phyloP scores from a whole-genome alignment of 2,113 vertebrate genomes.

The Urocynchramus pylzowi region DNA sequence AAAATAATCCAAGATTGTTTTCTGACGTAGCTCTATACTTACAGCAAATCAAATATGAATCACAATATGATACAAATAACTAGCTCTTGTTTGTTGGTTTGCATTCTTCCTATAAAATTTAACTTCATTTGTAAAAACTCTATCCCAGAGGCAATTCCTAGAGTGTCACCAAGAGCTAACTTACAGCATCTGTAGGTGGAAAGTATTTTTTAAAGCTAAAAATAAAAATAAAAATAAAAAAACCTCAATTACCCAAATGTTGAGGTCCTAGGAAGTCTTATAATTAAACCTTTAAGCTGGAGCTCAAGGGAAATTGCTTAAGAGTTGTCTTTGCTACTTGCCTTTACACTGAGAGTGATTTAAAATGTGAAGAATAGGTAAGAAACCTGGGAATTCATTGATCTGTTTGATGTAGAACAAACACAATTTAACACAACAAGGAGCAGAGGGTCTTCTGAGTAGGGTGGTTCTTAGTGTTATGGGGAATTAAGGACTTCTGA shows the following conservation, averaged over 20 bases:
- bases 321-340: background rate
- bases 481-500: background rate
- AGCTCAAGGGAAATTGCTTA: background rate
- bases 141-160: background rate
- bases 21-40: background rate
- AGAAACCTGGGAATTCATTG: background rate
- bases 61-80: background rate
- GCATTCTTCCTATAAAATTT: background rate
- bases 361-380: background rate
- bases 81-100: background rate
- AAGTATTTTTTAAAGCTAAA: background rate
- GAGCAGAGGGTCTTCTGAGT: background rate
- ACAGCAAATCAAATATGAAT: background rate
- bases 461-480: background rate
- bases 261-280: background rate
- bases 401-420: background rate
- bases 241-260: background rate
- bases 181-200: background rate
- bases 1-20: background rate
- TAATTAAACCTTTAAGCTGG: background rate
- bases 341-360: background rate
- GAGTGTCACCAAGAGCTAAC: background rate
- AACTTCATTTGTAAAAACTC: background rate
- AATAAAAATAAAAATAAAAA: background rate
- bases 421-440: background rate